These are phyloP conservation scores for Rafetus swinhoei DNA, from an alignment of 2,113 vertebrate species.

Conservation along the genomic window DNA sequence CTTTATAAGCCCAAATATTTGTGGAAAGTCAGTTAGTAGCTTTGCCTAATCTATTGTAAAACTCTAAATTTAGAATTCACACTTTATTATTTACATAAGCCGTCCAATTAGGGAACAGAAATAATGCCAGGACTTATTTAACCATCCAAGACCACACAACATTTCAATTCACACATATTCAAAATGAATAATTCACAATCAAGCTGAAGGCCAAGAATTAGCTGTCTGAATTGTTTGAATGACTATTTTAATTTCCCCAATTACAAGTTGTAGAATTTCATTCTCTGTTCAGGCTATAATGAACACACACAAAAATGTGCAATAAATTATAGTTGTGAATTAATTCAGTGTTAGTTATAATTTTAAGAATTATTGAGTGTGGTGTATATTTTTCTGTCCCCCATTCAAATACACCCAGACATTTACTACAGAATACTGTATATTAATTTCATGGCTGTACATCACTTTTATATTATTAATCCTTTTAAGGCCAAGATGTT, in stretches of 20 bases:
- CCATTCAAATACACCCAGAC: not conserved
- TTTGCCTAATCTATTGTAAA: not conserved
- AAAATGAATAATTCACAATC: not conserved
- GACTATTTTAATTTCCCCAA: not conserved
- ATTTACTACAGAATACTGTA: not conserved
- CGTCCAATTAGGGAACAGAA: not conserved
- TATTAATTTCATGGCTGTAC: conserved; percentile 6
- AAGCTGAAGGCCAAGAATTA: not conserved
- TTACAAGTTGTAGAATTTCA: not conserved
- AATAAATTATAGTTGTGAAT: not conserved
- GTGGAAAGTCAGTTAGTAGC: not conserved
- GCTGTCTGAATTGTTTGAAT: not conserved
- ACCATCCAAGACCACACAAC: not conserved
- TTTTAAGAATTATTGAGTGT: not conserved
- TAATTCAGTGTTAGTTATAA: not conserved
- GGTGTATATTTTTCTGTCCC: not conserved
- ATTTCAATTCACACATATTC: not conserved
- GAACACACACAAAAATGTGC: not conserved
- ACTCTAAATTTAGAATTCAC: not conserved
- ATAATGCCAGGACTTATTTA: not conserved
- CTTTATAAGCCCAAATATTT: not conserved
- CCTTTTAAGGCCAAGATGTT: conserved; percentile 11
- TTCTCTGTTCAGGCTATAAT: not conserved
- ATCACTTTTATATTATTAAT: conserved; percentile 47
- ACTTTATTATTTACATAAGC: not conserved